Evolutionary conservation across 2,797 vertebrate genomes (phyloP).

Genomic region (Spea hammondii): DNA sequence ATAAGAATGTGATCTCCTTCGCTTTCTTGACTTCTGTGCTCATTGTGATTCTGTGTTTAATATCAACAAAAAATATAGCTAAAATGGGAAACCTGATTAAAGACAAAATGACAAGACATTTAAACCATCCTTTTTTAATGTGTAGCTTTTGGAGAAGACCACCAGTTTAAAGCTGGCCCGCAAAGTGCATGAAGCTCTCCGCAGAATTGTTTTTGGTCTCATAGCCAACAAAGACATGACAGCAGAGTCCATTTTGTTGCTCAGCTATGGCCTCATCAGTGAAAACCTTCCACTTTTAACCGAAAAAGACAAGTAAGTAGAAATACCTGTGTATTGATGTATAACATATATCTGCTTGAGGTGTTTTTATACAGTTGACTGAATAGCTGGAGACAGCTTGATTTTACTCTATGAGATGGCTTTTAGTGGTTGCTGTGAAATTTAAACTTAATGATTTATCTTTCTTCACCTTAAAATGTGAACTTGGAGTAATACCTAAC

Average conservation of each 20-base stretch:
- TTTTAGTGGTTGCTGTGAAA: too few species aligned
- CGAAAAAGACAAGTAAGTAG: constrained; percentile 82
- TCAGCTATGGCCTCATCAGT: constrained; percentile 88
- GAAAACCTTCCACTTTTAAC: constrained; percentile 91
- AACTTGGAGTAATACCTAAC: too few species aligned
- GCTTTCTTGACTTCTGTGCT: too few species aligned
- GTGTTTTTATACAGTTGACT: too few species aligned
- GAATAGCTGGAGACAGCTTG: too few species aligned
- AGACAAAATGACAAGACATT: background rate
- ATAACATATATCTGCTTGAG: too few species aligned
- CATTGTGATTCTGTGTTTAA: too few species aligned
- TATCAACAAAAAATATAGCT: too few species aligned
- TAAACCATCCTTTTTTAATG: background rate
- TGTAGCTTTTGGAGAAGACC: constrained; percentile 84
- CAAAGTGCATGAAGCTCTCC: constrained; percentile 82
- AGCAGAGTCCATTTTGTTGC: constrained; percentile 79
- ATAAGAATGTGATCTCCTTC: too few species aligned
- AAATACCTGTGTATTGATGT: background rate
- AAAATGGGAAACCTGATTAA: background rate
- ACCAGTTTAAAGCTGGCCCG: constrained; percentile 84
- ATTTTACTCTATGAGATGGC: too few species aligned
- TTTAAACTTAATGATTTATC: too few species aligned
- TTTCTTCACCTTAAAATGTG: too few species aligned
- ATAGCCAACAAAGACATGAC: constrained; percentile 82
- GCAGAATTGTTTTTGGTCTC: constrained; percentile 82